A percentile compares a stretch with the other conserved stretches of the same genome.
Evolutionary conservation across 2,888 invertebrate genomes (phyloP).

Genomic region (Prosopocoilus inquinatus): DNA sequence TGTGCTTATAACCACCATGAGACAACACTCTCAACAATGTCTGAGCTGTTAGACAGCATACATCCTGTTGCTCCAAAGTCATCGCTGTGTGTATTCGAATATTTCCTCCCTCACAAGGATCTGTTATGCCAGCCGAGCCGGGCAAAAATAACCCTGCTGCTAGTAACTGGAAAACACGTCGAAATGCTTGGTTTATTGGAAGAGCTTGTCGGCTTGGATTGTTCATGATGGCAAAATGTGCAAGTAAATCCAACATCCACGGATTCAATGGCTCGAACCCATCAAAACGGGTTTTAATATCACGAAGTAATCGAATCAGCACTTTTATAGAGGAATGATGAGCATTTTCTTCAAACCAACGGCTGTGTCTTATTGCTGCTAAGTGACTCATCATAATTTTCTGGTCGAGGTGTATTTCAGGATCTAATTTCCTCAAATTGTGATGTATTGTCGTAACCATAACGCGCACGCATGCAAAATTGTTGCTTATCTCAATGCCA

Average conservation of each 20-base stretch:
- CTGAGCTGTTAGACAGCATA: constrained; percentile 92
- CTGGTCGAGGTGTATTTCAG: constrained; percentile 74
- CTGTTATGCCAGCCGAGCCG: constrained; percentile 87
- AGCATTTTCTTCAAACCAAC: constrained; percentile 98
- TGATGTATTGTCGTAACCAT: constrained; percentile 92
- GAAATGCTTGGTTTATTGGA: constrained; percentile 88
- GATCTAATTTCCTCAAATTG: constrained; percentile 89
- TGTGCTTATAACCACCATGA: constrained; percentile 91
- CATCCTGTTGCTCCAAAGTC: constrained; percentile 88
- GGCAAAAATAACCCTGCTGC: constrained; percentile 94
- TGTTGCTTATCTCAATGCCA: constrained; percentile 86
- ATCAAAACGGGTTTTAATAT: constrained; percentile 84
- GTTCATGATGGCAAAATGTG: constrained; percentile 95
- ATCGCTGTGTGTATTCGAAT: constrained; percentile 88
- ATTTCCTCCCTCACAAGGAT: constrained; percentile 91
- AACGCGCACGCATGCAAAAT: constrained; percentile 83
- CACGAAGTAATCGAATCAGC: constrained; percentile 88
- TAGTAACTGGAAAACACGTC: constrained; percentile 85
- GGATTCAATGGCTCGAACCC: constrained; percentile 89
- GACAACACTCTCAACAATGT: constrained; percentile 86
- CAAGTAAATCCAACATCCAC: constrained; percentile 95
- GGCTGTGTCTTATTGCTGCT: constrained; percentile 90
- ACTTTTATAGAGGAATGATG: constrained; percentile 93
- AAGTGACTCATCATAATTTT: constrained; percentile 84
- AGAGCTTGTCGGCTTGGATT: constrained; percentile 91